A percentile compares a stretch with the other conserved stretches of the same genome.
Evolutionary conservation across 2,888 invertebrate species (phyloP).

Genomic region (Rosalia funebris): DNA sequence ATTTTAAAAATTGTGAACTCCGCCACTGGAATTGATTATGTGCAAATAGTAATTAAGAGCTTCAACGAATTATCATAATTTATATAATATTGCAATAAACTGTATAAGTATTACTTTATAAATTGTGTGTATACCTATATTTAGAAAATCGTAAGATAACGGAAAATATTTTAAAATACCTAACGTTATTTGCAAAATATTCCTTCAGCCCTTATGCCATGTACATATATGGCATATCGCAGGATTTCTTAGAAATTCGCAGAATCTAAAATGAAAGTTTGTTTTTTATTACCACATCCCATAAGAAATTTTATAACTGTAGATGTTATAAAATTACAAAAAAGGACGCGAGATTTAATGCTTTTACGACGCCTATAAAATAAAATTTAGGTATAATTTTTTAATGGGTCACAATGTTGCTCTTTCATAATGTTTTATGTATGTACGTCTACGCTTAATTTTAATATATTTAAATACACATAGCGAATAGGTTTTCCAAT

Average conservation of each 20-base stretch:
- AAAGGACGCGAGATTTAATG: constrained; percentile 1
- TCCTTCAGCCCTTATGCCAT: no score
- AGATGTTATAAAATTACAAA: constrained; percentile 1
- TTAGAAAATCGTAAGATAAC: no score
- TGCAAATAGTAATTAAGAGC: no score
- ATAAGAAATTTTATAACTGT: neutral
- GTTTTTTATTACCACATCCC: neutral
- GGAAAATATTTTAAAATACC: no score
- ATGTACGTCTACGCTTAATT: neutral
- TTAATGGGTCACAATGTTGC: neutral
- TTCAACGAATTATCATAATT: no score
- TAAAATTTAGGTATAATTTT: constrained; percentile 1
- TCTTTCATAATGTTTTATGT: neutral
- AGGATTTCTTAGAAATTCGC: neutral
- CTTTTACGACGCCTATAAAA: neutral
- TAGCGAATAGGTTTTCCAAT: neutral
- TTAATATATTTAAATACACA: neutral
- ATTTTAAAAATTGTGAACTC: no score
- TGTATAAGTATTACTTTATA: no score
- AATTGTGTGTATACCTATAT: no score
- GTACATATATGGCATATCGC: no score
- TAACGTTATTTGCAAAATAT: no score
- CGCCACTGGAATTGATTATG: no score
- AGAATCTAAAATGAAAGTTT: neutral
- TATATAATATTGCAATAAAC: no score